These are phyloP conservation scores for Felis chaus DNA, from an alignment of 2,113 vertebrate species.

Conservation along the genomic window DNA sequence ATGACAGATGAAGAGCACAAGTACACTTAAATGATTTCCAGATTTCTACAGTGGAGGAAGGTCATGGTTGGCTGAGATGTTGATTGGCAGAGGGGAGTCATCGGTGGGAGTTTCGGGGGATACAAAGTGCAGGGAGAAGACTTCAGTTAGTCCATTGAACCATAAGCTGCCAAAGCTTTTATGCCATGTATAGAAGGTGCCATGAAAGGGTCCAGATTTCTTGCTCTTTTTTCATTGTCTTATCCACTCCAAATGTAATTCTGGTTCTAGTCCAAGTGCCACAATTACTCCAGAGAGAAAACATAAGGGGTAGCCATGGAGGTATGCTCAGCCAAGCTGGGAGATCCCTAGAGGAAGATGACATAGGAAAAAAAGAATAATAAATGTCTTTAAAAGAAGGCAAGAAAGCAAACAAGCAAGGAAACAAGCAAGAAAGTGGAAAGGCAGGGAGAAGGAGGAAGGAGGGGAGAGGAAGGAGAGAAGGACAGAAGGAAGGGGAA, in stretches of 20 bases:
- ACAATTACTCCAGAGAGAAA: neutral
- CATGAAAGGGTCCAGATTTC: neutral
- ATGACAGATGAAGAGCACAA: conserved; percentile 69
- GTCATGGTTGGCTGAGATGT: neutral
- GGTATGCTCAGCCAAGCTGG: neutral
- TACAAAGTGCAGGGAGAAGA: neutral
- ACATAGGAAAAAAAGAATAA: neutral
- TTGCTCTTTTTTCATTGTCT: neutral
- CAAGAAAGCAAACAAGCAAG: neutral
- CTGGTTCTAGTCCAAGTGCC: neutral
- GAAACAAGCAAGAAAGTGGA: neutral
- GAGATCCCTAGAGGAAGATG: neutral
- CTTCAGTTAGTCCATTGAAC: neutral
- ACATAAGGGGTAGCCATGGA: neutral
- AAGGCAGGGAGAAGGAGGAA: neutral
- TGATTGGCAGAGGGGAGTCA: neutral
- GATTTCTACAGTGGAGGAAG: conserved; percentile 32
- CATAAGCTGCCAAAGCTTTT: neutral
- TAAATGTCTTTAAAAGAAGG: neutral
- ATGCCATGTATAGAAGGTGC: neutral
- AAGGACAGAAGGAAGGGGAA: no score
- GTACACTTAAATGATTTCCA: conserved; percentile 58
- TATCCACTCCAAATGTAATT: neutral
- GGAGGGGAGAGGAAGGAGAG: no score
- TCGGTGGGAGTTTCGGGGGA: neutral